phyloP scores from a whole-genome alignment of 2,888 invertebrate species.

The Eledone cirrhosa region DNA sequence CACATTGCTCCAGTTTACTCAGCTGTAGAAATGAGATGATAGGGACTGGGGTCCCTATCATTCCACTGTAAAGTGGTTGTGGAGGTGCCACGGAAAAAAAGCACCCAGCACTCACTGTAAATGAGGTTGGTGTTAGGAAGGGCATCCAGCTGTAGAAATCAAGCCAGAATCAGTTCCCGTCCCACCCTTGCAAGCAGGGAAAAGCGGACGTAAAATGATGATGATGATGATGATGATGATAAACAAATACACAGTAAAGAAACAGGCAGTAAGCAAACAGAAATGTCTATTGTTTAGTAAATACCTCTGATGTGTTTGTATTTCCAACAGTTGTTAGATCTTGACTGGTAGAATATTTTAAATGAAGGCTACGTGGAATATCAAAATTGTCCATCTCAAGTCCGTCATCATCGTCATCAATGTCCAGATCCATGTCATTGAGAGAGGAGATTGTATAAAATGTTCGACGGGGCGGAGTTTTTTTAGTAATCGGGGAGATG shows the following conservation, averaged over 20 bases:
- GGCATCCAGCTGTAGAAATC: too few relatives aligned
- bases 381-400: slow-evolving; percentile 5
- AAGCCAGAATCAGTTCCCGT: too few relatives aligned
- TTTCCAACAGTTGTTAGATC: slow-evolving; percentile 7
- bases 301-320: background rate
- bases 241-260: background rate
- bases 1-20: too few relatives aligned
- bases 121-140: too few relatives aligned
- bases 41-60: too few relatives aligned
- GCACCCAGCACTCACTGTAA: too few relatives aligned
- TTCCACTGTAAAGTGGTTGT: too few relatives aligned
- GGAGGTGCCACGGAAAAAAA: too few relatives aligned
- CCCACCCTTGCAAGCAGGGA: too few relatives aligned
- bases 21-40: too few relatives aligned
- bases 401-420: background rate
- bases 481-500: background rate
- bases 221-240: background rate
- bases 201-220: too few relatives aligned
- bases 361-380: background rate
- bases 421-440: slow-evolving; percentile 10
- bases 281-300: too few relatives aligned
- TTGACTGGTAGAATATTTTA: slow-evolving; percentile 21
- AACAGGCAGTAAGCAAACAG: background rate
- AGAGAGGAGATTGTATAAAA: slow-evolving; percentile 22
- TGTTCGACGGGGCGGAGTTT: slow-evolving; percentile 23